Conservation (phyloP, 1,140 invertebrate genomes). For the Magallana ariakensis region DNA sequence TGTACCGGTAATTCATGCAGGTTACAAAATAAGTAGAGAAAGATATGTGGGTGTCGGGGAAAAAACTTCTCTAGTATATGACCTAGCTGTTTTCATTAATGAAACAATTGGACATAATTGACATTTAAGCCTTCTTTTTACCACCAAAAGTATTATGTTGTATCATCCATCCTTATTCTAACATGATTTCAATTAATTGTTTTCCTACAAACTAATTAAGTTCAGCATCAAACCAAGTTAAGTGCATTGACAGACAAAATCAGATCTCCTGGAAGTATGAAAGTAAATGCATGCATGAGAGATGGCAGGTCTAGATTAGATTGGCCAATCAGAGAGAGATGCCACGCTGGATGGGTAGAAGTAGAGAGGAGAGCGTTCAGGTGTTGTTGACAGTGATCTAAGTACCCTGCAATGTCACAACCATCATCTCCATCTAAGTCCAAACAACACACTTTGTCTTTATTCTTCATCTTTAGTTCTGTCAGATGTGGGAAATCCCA, state of each 20-base stretch:
- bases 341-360: not conserved
- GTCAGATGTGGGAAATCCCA: not conserved
- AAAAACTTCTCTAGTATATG: no score
- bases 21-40: no score
- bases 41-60: no score
- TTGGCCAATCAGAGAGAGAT: not conserved
- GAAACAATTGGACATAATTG: no score
- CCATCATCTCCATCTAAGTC: not conserved
- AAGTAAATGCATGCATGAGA: constrained; percentile 23
- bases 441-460: not conserved
- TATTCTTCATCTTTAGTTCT: not conserved
- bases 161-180: no score
- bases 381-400: constrained; percentile 28
- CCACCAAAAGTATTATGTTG: no score
- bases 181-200: no score
- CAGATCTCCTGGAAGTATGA: not conserved
- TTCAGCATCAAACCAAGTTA: not conserved
- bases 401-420: not conserved
- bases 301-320: not conserved
- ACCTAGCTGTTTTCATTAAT: no score
- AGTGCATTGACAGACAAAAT: constrained; percentile 10
- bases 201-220: not conserved
- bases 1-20: no score
- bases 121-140: no score
- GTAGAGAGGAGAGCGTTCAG: not conserved